Evolutionary conservation across 1,140 invertebrate genomes (phyloP).

Genomic region (Lepidurus arcticus): DNA sequence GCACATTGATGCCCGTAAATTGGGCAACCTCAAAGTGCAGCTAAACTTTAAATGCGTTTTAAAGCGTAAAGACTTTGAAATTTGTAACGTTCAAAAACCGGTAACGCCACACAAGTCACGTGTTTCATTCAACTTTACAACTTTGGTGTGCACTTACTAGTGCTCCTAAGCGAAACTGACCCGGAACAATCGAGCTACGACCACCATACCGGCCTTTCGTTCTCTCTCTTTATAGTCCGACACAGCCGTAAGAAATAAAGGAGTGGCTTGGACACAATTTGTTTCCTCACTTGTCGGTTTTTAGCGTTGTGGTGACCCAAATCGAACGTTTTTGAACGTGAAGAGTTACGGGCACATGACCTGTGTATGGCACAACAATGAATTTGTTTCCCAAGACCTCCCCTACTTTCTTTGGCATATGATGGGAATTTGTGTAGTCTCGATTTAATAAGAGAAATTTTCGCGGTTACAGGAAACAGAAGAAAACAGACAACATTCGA

Average conservation of each 20-base stretch:
- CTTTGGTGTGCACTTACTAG: too few species aligned
- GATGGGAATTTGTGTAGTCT: background rate
- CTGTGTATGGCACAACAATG: background rate
- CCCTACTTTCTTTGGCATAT: background rate
- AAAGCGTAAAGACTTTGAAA: background rate
- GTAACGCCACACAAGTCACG: too few species aligned
- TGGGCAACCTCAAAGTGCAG: background rate
- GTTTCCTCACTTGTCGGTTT: background rate
- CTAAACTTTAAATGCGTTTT: background rate
- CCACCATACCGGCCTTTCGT: background rate
- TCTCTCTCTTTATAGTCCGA: background rate
- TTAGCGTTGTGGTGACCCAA: background rate
- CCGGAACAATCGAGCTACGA: constrained; percentile 6
- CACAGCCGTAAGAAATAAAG: constrained; percentile 9
- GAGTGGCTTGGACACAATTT: background rate
- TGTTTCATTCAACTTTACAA: too few species aligned
- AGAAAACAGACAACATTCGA: background rate
- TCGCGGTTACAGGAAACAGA: background rate
- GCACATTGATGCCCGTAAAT: background rate
- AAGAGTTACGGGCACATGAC: background rate
- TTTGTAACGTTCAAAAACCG: background rate
- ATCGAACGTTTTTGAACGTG: background rate
- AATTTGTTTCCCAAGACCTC: background rate
- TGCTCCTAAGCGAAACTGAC: background rate
- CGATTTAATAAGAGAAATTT: constrained; percentile 8